Base-by-base conservation (phyloP, 1,140 invertebrate species). In the Zaprionus kolodkinae region DNA sequence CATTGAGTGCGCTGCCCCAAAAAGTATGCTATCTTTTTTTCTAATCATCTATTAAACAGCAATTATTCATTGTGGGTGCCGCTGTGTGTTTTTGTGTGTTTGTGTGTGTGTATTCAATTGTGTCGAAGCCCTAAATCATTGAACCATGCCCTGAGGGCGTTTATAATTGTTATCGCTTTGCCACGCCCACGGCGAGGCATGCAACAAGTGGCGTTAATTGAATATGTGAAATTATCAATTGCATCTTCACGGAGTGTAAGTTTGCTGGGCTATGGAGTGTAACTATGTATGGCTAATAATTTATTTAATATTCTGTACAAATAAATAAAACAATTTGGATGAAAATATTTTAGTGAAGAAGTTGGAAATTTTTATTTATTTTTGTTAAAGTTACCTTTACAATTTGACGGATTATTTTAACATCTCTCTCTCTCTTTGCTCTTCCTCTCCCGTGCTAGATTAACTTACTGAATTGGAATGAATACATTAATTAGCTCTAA, bases 1-100 rank as follows among this genome's bases (percentile, higher is more conserved):
- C 50, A 74, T 76, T 61, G 61, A 52, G 62, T 15, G n/a, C 70
- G 55, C 21, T 21, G 74, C 56, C 71, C 82, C 40, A 36, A 87
- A 82, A 79, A 57, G 82, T 76, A 76, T 72, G 65, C 76, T 69
- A 59, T 62, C 33, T 80, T 73, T 87, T 83, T 83, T 63, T 52
- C 35, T 84, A 83, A 87, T 88, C 84, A 83, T 74, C 84, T 74
- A 88, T 88, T 87, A 88, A 87, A 80, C 77, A 71, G 57, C 70
- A 80, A 88, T 88, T 80, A 88, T 83, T 70, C 72, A 80, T 60
- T 60, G 13, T 15, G 45, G 35, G 15, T 25, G 13, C 7, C 17
- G n/a, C 9, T 1, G 15, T 15, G 55, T 36, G 30, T 35, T n/a
- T 33, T n/a, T 27, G 27, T 62, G 9, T n/a, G 11, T 63, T 1